These are phyloP conservation scores for Protaetia brevitarsis DNA, from an alignment of 1,140 invertebrate genomes.

Conservation along the genomic window DNA sequence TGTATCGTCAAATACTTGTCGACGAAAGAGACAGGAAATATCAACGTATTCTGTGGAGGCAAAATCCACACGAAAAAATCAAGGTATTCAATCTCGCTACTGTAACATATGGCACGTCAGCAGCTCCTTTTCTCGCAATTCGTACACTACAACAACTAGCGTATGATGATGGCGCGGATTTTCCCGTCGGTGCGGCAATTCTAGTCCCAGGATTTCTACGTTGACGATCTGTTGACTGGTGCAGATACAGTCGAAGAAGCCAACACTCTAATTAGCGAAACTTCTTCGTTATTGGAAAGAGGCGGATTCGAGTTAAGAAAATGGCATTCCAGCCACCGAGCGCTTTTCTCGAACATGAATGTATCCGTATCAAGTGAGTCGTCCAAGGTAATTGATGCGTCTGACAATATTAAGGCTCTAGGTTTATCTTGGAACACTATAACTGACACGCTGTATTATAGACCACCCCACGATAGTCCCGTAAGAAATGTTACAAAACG, in stretches of 20 bases:
- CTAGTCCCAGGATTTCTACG: constrained; percentile 33
- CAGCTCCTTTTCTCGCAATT: constrained; percentile 37
- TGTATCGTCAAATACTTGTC: not conserved
- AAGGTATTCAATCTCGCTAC: constrained; percentile 32
- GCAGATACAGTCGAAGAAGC: not conserved
- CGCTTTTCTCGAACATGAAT: not conserved
- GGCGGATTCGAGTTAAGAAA: not conserved
- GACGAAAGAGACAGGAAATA: not conserved
- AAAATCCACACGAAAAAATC: constrained; percentile 13
- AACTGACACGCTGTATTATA: not conserved
- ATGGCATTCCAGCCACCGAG: not conserved
- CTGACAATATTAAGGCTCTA: not conserved
- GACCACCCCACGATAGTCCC: too few species aligned
- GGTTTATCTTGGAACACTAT: not conserved
- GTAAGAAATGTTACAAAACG: not conserved
- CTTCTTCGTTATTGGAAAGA: not conserved
- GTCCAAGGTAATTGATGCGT: not conserved
- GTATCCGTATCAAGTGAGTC: not conserved
- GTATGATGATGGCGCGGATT: constrained; percentile 25
- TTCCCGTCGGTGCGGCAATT: constrained; percentile 24
- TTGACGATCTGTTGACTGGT: constrained; percentile 23
- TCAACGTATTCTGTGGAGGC: constrained; percentile 7
- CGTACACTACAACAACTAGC: constrained; percentile 35
- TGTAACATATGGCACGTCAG: constrained; percentile 39
- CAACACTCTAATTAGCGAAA: not conserved